Conservation (phyloP, 2,888 invertebrate species). For the Yponomeuta evonymella region DNA sequence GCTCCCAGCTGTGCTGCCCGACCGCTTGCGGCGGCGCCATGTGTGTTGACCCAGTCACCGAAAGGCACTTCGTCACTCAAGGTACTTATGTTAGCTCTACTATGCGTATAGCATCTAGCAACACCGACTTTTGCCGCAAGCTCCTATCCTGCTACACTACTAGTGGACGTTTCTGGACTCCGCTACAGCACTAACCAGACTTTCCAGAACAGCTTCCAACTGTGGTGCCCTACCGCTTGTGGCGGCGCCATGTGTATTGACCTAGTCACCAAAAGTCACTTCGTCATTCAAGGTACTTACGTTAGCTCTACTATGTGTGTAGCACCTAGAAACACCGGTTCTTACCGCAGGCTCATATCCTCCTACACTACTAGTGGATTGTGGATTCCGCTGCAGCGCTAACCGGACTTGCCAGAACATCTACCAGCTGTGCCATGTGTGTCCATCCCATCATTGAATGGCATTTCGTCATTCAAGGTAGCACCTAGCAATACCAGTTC, state of each 20-base stretch:
- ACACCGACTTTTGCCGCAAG: conserved; percentile 36
- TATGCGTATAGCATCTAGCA: background rate
- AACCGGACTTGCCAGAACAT: conserved; percentile 46
- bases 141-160: conserved; percentile 72
- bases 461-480: conserved; percentile 51
- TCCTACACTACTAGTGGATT: conserved; percentile 69
- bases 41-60: conserved; percentile 63
- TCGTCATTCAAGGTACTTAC: too few species aligned
- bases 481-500: background rate
- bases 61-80: conserved; percentile 47
- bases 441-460: conserved; percentile 59
- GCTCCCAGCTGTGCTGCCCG: conserved; percentile 60
- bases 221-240: conserved; percentile 67
- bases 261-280: too few species aligned
- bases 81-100: conserved; percentile 31
- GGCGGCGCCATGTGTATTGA: conserved; percentile 53
- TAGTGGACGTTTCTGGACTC: conserved; percentile 62
- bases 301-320: too few species aligned
- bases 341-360: conserved; percentile 64
- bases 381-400: conserved; percentile 55
- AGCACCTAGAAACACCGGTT: too few species aligned
- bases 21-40: conserved; percentile 65
- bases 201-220: conserved; percentile 49
- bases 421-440: conserved; percentile 56
- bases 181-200: conserved; percentile 50